Evolutionary conservation across 30 jellyfish, hydroid and myxozoan species (phyloP).

Genomic region (Euphysa ruthae): DNA sequence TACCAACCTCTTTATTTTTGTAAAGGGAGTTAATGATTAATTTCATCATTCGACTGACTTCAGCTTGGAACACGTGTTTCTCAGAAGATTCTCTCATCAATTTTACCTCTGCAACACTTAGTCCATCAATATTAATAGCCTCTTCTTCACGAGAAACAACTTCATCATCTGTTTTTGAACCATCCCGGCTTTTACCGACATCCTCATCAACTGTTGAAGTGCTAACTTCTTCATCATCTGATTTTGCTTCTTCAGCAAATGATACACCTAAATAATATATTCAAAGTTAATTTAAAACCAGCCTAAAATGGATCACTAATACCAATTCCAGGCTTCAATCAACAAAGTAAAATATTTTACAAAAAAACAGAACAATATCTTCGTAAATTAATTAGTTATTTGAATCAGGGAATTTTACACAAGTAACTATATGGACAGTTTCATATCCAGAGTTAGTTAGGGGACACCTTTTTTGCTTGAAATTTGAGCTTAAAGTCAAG

Average conservation of each 20-base stretch:
- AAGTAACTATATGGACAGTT: too few relatives aligned
- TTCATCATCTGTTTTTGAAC: conserved; percentile 96
- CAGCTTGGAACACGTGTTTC: conserved; percentile 96
- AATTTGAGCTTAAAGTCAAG: too few relatives aligned
- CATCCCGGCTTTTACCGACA: conserved; percentile 96
- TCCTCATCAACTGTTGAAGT: conserved; percentile 87
- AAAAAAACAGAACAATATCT: too few relatives aligned
- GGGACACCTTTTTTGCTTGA: too few relatives aligned
- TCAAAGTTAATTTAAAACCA: too few relatives aligned
- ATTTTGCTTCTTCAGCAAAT: conserved; percentile 35
- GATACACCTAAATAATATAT: conserved; percentile 21
- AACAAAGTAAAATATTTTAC: too few relatives aligned
- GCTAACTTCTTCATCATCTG: conserved; percentile 27
- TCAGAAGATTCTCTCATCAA: conserved; percentile 87
- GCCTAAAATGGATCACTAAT: too few relatives aligned
- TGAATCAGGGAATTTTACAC: too few relatives aligned
- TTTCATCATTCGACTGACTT: conserved; percentile 98
- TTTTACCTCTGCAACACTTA: conserved; percentile 97
- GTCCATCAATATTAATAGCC: conserved; percentile 95
- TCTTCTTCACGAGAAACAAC: conserved; percentile 97
- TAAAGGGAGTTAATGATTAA: conserved; percentile 91
- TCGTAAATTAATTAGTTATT: too few relatives aligned
- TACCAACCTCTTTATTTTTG: conserved; percentile 96
- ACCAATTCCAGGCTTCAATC: too few relatives aligned
- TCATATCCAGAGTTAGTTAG: too few relatives aligned